These are phyloP conservation scores for Dendronephthya gigantea DNA, from an alignment of 64 coral and sea anemone species.

Conservation along the genomic window DNA sequence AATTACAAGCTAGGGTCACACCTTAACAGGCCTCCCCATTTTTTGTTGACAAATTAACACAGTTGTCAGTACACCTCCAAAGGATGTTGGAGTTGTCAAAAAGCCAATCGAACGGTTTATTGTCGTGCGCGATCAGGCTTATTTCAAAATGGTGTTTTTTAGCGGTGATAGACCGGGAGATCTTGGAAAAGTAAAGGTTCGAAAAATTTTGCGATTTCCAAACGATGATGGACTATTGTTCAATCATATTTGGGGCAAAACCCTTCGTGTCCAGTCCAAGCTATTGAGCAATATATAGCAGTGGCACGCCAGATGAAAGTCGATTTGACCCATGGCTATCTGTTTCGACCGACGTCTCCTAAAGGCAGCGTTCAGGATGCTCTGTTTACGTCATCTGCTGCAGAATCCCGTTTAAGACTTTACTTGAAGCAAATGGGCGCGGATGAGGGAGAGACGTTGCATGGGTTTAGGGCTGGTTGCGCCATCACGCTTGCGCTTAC, in stretches of 20 bases:
- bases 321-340: too few species aligned
- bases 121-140: background rate
- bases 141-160: constrained; percentile 15
- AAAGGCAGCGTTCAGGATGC: too few species aligned
- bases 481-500: too few species aligned
- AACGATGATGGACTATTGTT: background rate
- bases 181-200: background rate
- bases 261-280: background rate
- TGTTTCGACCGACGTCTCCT: too few species aligned
- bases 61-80: background rate
- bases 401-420: too few species aligned
- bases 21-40: constrained; percentile 32
- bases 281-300: too few species aligned
- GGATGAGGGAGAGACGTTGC: too few species aligned
- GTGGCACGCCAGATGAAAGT: too few species aligned
- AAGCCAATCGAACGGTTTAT: background rate
- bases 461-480: too few species aligned
- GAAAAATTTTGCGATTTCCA: background rate
- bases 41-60: constrained; percentile 24
- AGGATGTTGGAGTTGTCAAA: too few species aligned
- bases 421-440: too few species aligned
- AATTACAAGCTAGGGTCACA: constrained; percentile 19
- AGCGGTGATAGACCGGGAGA: background rate
- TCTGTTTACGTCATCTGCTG: too few species aligned
- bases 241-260: background rate